These are phyloP conservation scores for Leptestheria dahalacensis DNA, from an alignment of 1,140 invertebrate genomes.

Conservation along the genomic window DNA sequence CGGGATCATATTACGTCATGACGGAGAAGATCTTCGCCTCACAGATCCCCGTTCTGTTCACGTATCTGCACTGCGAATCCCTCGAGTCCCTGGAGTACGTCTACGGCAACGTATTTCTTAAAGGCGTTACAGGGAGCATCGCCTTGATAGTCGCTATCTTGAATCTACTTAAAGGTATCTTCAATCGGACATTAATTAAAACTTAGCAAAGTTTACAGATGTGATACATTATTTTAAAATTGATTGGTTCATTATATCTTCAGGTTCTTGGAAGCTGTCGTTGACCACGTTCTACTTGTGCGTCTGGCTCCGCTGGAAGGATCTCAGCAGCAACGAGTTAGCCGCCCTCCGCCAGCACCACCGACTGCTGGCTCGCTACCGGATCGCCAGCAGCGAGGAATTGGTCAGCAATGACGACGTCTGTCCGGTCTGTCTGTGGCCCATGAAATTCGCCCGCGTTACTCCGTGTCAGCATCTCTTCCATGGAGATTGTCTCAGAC, in stretches of 20 bases:
- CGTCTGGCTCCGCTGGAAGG: conserved; percentile 45
- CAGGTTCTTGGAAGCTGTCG: conserved; percentile 39
- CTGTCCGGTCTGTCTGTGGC: conserved; percentile 54
- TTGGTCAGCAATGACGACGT: conserved; percentile 51
- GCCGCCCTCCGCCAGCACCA: conserved; percentile 39
- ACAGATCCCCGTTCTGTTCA: conserved; percentile 38
- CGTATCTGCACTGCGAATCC: conserved; percentile 38
- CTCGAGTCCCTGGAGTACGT: conserved; percentile 49
- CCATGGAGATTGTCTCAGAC: conserved; percentile 52
- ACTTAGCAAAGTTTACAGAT: too few relatives aligned
- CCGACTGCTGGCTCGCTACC: conserved; percentile 33
- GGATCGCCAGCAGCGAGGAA: conserved; percentile 45
- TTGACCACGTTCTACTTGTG: conserved; percentile 46
- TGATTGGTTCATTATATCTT: too few relatives aligned
- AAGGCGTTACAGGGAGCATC: conserved; percentile 36
- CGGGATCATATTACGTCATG: conserved; percentile 50
- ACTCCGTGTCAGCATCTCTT: conserved; percentile 62
- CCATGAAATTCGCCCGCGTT: conserved; percentile 47
- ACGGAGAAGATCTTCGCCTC: conserved; percentile 51
- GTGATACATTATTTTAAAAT: too few relatives aligned
- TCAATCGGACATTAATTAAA: conserved; percentile 26
- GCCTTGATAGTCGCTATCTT: conserved; percentile 35
- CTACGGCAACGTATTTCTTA: conserved; percentile 45
- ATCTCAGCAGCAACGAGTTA: conserved; percentile 39
- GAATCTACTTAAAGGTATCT: conserved; percentile 34